These are phyloP conservation scores for Alligator sinensis DNA, from an alignment of 2,113 vertebrate genomes.

Conservation along the genomic window DNA sequence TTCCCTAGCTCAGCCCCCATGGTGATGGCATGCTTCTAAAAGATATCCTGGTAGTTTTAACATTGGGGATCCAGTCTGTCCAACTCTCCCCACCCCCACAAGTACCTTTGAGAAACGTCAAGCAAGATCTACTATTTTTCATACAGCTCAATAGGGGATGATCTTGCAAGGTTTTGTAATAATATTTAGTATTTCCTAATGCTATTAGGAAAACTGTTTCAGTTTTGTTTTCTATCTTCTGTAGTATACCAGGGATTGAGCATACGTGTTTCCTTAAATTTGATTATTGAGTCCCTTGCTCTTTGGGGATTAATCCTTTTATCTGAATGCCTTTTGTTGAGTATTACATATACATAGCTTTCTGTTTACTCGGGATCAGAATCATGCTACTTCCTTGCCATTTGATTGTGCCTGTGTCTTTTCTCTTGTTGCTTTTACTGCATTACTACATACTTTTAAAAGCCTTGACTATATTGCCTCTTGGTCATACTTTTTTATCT, in stretches of 20 bases:
- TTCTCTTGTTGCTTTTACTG: not conserved
- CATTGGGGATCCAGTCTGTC: too few relatives aligned
- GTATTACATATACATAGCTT: not conserved
- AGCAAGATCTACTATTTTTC: not conserved
- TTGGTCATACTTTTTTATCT: not conserved
- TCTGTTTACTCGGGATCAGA: not conserved
- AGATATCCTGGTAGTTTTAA: too few relatives aligned
- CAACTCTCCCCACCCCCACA: not conserved
- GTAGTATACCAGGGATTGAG: not conserved
- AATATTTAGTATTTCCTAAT: not conserved
- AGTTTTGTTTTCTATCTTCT: not conserved
- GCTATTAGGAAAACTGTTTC: accelerated
- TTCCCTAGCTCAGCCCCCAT: too few relatives aligned
- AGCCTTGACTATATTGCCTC: not conserved
- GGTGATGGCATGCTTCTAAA: too few relatives aligned
- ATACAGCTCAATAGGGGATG: accelerated
- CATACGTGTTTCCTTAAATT: not conserved
- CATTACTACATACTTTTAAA: not conserved
- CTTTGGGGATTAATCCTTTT: not conserved
- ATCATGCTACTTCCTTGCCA: not conserved
- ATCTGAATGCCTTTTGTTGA: not conserved
- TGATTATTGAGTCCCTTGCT: not conserved
- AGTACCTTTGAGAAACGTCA: too few relatives aligned
- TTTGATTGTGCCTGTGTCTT: accelerated
- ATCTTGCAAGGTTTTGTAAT: not conserved